A percentile compares a stretch with the other conserved stretches of the same genome.
These are phyloP conservation scores for Rhyacophila brunnea DNA, from an alignment of 1,140 invertebrate genomes.

Conservation along the genomic window DNA sequence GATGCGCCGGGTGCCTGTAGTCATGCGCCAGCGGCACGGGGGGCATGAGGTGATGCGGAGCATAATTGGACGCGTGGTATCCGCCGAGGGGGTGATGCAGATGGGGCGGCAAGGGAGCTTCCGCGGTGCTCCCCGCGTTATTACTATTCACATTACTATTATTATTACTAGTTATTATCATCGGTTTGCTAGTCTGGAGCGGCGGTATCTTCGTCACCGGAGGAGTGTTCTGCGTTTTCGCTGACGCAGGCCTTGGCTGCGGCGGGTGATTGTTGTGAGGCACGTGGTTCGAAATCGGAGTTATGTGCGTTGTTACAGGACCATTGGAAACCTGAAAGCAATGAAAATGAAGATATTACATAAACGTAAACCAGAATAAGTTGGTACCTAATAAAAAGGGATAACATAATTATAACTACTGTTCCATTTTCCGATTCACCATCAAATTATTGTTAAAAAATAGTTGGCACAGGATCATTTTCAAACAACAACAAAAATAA, in stretches of 20 bases:
- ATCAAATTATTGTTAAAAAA: no score
- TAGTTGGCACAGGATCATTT: no score
- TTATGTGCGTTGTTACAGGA: slow-evolving; percentile 36
- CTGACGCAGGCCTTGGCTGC: slow-evolving; percentile 31
- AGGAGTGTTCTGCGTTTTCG: slow-evolving; percentile 35
- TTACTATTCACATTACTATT: slow-evolving; percentile 26
- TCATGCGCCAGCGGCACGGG: slow-evolving; percentile 39
- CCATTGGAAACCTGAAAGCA: slow-evolving; percentile 36
- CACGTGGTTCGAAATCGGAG: slow-evolving; percentile 35
- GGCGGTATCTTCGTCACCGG: slow-evolving; percentile 29
- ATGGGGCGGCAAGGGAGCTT: slow-evolving; percentile 9
- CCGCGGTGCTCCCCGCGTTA: slow-evolving; percentile 19
- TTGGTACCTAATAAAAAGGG: no score
- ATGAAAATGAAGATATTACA: background rate
- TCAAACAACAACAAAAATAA: no score
- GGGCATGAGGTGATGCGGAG: slow-evolving; percentile 24
- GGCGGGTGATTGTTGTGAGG: slow-evolving; percentile 30
- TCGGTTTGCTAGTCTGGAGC: slow-evolving; percentile 29
- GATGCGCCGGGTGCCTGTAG: slow-evolving; percentile 47
- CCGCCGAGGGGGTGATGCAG: slow-evolving; percentile 25
- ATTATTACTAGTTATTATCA: slow-evolving; percentile 31
- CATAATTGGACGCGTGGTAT: slow-evolving; percentile 27
- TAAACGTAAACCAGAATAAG: no score
- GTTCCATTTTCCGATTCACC: no score
- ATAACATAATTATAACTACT: no score